These are phyloP conservation scores for Lates calcarifer DNA, from an alignment of 2,113 vertebrate species.

Conservation along the genomic window DNA sequence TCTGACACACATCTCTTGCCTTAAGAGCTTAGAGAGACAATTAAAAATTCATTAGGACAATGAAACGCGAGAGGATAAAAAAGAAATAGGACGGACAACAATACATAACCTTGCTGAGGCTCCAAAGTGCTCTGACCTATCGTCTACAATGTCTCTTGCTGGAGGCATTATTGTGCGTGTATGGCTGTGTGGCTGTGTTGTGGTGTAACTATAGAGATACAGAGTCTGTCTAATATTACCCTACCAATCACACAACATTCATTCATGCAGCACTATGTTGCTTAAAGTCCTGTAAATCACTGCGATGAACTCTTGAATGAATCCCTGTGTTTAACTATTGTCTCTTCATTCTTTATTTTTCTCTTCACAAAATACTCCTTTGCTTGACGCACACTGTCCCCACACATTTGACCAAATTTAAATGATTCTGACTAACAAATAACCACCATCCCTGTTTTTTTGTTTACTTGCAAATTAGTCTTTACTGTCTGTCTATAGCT, in stretches of 20 bases:
- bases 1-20: constrained; percentile 77
- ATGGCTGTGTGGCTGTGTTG: constrained; percentile 32
- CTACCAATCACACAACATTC: constrained; percentile 1
- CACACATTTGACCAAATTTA: constrained; percentile 61
- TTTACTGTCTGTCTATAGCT: constrained; percentile 4
- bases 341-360: neutral
- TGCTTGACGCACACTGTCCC: neutral
- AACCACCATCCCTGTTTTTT: constrained; percentile 38
- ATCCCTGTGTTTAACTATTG: neutral
- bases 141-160: constrained; percentile 54
- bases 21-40: constrained; percentile 78
- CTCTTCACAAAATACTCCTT: neutral
- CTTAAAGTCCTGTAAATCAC: neutral
- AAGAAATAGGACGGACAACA: constrained; percentile 66
- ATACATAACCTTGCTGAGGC: constrained; percentile 70
- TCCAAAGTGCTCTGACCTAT: constrained; percentile 64
- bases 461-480: constrained; percentile 73
- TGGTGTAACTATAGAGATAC: constrained; percentile 25
- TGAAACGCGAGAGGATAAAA: constrained; percentile 60
- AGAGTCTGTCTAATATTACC: constrained; percentile 15
- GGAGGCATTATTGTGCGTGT: constrained; percentile 41
- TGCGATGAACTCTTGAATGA: too few relatives aligned
- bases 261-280: neutral
- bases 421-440: constrained; percentile 81
- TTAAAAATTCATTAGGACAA: constrained; percentile 78